phyloP scores from a whole-genome alignment of 2,888 invertebrate genomes.

The Petrolisthes cinctipes region DNA sequence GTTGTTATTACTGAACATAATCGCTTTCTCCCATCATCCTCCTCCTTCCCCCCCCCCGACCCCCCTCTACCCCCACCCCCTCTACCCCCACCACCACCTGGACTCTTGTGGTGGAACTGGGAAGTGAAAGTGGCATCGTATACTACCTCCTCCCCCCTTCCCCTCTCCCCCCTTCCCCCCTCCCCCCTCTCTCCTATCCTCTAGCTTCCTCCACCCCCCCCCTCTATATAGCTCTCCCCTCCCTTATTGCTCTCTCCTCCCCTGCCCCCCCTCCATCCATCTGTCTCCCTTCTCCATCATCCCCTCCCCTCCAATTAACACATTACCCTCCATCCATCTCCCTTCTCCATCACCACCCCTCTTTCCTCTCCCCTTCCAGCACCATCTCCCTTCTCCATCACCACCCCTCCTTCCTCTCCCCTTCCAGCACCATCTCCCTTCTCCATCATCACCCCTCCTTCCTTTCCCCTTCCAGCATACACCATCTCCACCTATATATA shows the following conservation, averaged over 20 bases:
- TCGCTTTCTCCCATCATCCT: too few species aligned
- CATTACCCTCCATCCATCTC: too few species aligned
- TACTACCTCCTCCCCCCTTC: too few species aligned
- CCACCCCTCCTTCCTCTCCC: too few species aligned
- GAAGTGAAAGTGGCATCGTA: conserved; percentile 22
- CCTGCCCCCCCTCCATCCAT: not conserved
- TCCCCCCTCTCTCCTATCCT: too few species aligned
- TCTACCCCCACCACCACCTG: not conserved
- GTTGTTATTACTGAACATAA: too few species aligned
- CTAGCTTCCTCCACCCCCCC: not conserved
- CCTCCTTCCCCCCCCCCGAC: not conserved
- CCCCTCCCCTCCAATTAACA: not conserved
- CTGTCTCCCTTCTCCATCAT: not conserved
- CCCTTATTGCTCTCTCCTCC: not conserved
- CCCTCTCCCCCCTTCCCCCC: not conserved
- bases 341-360: too few species aligned
- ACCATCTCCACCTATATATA: not conserved
- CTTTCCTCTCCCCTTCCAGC: too few species aligned
- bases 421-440: too few species aligned
- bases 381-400: too few species aligned
- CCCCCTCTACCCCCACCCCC: not conserved
- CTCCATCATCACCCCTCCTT: not conserved
- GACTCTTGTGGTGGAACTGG: not conserved
- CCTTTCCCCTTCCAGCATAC: not conserved
- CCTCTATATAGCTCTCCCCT: not conserved